Evolutionary conservation across 2,113 vertebrate species (phyloP), one percentile per base, ranked within the genome.

Genomic region (Corythoichthys intestinalis): DNA sequence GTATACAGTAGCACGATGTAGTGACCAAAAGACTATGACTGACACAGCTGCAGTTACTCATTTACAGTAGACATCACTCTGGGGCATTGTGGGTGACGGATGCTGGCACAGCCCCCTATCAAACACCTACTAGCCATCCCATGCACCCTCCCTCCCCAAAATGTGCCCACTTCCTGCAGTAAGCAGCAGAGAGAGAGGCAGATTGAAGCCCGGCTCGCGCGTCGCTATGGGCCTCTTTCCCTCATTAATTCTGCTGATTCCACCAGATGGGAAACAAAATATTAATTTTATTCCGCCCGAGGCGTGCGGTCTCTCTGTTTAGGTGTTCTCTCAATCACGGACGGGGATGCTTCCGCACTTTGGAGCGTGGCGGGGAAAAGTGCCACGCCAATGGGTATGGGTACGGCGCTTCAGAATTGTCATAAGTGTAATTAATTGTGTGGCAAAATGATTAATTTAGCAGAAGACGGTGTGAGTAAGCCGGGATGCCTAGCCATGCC

Each of bases 381-480:
- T 91, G 90, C 90, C 81, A 88, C 91, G 93, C 93, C 91, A 89
- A 92, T 93, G 94, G 93, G 94, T 94, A 94, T 94, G 94, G 92
- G 90, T 17, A 1, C 14, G 48, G 13, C 47, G 91, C 90, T 94
- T 58, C 95, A 90, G 91, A 91, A 94, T 97, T 97, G 94, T 97
- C 95, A 96, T 95, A 98, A 96, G 93, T 95, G 95, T 98, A 98
- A 99, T 99, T 98, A 99, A 99, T 98, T 95, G 94, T 94, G 93
- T 89, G 92, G 91, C 86, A 81, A 90, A 94, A 95, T 96, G 94
- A 98, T 97, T 95, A 95, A 98, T 98, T 95, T 94, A 91, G 95
- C 92, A 94, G 93, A 93, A 94, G 82, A 87, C 86, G 90, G 91
- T 78, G 72, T 90, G 92, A 93, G 84, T 93, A 6, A 70, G 90